These are phyloP conservation scores for Microcebus tavaratra DNA, from an alignment of 2,113 vertebrate genomes.

Conservation along the genomic window DNA sequence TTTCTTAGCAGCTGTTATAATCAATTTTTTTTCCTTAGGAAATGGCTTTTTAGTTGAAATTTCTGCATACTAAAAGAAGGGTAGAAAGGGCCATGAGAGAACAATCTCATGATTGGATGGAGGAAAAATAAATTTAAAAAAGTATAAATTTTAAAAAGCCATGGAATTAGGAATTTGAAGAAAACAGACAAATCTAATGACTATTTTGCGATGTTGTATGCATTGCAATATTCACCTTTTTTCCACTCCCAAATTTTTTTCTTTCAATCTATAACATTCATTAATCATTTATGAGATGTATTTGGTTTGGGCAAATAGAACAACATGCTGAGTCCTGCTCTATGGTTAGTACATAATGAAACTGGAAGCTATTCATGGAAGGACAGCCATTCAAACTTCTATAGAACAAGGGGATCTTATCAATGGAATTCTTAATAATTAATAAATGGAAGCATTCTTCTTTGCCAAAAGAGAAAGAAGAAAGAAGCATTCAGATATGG, in stretches of 20 bases:
- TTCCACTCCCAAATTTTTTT: neutral
- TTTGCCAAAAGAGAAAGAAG: neutral
- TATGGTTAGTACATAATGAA: neutral
- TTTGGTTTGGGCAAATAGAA: neutral
- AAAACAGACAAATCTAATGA: neutral
- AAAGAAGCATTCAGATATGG: neutral
- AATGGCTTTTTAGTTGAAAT: neutral
- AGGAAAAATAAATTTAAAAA: neutral
- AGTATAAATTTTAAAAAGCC: neutral
- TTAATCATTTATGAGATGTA: neutral
- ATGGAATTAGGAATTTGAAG: neutral
- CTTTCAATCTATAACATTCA: neutral
- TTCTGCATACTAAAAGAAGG: neutral
- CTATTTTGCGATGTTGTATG: neutral
- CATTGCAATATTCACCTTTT: neutral
- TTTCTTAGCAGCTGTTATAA: neutral
- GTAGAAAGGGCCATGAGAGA: neutral
- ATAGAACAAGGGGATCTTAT: neutral
- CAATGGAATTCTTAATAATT: neutral
- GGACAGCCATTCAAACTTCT: neutral
- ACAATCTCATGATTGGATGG: neutral
- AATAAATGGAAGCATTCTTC: neutral
- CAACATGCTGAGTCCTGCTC: neutral
- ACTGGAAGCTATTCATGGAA: neutral
- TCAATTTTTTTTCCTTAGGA: neutral